Conservation (phyloP, 2,113 vertebrate genomes). For the Festucalex cinctus region DNA sequence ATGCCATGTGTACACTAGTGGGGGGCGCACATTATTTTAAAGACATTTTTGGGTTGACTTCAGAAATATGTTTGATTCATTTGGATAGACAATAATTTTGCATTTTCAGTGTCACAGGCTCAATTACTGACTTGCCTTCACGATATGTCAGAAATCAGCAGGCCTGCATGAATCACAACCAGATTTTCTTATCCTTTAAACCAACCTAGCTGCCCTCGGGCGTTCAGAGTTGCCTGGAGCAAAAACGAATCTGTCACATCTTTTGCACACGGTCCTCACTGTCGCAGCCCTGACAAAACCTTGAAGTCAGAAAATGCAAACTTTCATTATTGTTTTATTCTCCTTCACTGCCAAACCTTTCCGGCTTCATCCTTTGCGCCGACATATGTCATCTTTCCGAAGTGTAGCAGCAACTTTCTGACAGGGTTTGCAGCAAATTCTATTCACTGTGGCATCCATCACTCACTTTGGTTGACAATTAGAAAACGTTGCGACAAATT, state of each 20-base stretch:
- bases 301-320: conserved; percentile 35
- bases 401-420: conserved; percentile 16
- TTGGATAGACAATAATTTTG: not conserved
- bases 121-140: not conserved
- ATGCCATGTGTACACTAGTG: too few species aligned
- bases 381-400: conserved; percentile 1
- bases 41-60: too few species aligned
- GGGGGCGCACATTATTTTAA: too few species aligned
- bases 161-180: conserved; percentile 30
- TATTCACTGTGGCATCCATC: not conserved
- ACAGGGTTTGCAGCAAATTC: not conserved
- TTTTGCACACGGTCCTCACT: conserved; percentile 16
- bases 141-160: not conserved
- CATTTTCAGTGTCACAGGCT: too few species aligned
- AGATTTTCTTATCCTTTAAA: conserved; percentile 39
- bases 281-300: conserved; percentile 45
- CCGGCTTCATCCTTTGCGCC: conserved; percentile 10
- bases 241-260: conserved; percentile 33
- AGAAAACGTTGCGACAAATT: not conserved
- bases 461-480: not conserved
- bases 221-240: conserved; percentile 52
- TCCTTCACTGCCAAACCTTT: conserved; percentile 1
- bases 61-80: not conserved
- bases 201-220: conserved; percentile 44
- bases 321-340: conserved; percentile 35